These are phyloP conservation scores for Daubentonia madagascariensis DNA, from an alignment of 2,113 vertebrate species.

Conservation along the genomic window DNA sequence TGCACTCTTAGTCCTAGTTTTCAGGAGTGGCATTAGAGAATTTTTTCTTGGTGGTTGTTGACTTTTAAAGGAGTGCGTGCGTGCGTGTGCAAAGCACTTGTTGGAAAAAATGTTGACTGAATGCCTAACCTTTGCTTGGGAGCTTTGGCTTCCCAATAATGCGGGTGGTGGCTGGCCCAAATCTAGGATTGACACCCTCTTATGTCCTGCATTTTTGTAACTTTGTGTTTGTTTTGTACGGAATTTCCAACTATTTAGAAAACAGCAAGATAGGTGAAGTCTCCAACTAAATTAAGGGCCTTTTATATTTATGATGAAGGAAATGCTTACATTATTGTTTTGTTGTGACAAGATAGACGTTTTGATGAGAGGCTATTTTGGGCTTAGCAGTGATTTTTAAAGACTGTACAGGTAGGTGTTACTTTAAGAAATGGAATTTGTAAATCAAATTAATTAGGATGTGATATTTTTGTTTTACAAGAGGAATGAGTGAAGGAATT, in stretches of 20 bases:
- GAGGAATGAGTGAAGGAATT: not conserved
- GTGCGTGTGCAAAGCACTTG: not conserved
- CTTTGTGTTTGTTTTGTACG: not conserved
- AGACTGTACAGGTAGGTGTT: not conserved
- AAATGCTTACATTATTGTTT: slow-evolving; percentile 10
- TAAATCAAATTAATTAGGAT: not conserved
- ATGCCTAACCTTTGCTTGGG: not conserved
- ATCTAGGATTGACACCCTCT: not conserved
- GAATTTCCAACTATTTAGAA: not conserved
- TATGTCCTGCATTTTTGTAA: not conserved
- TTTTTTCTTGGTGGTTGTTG: not conserved
- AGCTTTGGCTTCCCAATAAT: slow-evolving; percentile 31
- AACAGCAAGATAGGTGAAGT: not conserved
- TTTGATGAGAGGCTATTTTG: not conserved
- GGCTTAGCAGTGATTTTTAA: not conserved
- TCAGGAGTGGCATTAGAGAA: not conserved
- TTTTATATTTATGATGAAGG: slow-evolving; percentile 21
- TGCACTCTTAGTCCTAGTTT: not conserved
- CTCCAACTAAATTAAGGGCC: not conserved
- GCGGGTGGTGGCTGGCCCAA: not conserved
- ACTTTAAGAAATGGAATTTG: slow-evolving; percentile 25
- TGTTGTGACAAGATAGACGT: not conserved
- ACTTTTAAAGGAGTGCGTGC: not conserved
- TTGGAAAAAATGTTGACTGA: not conserved
- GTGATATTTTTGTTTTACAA: slow-evolving; percentile 9